A percentile compares a stretch with the other conserved stretches of the same genome.
phyloP scores from a whole-genome alignment of 2,888 invertebrate genomes.

The Odiellus spinosus region DNA sequence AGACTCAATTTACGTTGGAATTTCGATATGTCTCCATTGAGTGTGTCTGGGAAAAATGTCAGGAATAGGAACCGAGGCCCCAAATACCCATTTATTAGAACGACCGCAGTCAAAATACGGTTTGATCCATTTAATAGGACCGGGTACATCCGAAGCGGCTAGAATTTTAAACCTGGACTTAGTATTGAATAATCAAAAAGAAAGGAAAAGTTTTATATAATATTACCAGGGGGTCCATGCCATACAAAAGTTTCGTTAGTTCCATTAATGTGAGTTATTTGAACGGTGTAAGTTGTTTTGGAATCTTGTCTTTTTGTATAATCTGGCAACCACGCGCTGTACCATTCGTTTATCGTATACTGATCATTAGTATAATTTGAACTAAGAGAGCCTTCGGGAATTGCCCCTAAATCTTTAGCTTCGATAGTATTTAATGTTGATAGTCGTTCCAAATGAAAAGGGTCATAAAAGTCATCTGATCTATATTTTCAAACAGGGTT shows the following conservation, averaged over 20 bases:
- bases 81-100: slow-evolving; percentile 88
- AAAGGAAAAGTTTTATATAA: background rate
- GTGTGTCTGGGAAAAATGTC: slow-evolving; percentile 90
- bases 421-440: slow-evolving; percentile 86
- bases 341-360: slow-evolving; percentile 89
- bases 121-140: slow-evolving; percentile 82
- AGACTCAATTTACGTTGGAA: slow-evolving; percentile 78
- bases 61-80: slow-evolving; percentile 82
- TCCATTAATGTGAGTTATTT: slow-evolving; percentile 81
- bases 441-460: slow-evolving; percentile 82
- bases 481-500: slow-evolving; percentile 29
- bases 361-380: slow-evolving; percentile 78
- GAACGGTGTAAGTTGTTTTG: slow-evolving; percentile 72
- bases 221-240: slow-evolving; percentile 62
- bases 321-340: slow-evolving; percentile 78
- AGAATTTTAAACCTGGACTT: background rate
- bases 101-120: slow-evolving; percentile 94
- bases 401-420: slow-evolving; percentile 68
- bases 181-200: background rate
- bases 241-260: slow-evolving; percentile 93
- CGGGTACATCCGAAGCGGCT: slow-evolving; percentile 71
- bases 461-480: slow-evolving; percentile 86
- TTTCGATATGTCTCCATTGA: slow-evolving; percentile 79
- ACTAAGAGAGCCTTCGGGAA: slow-evolving; percentile 57
- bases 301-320: slow-evolving; percentile 65